A percentile compares a stretch with the other conserved stretches of the same genome.
These are phyloP conservation scores for Muscicapa adusta DNA, from an alignment of 2,113 vertebrate species.

Conservation along the genomic window DNA sequence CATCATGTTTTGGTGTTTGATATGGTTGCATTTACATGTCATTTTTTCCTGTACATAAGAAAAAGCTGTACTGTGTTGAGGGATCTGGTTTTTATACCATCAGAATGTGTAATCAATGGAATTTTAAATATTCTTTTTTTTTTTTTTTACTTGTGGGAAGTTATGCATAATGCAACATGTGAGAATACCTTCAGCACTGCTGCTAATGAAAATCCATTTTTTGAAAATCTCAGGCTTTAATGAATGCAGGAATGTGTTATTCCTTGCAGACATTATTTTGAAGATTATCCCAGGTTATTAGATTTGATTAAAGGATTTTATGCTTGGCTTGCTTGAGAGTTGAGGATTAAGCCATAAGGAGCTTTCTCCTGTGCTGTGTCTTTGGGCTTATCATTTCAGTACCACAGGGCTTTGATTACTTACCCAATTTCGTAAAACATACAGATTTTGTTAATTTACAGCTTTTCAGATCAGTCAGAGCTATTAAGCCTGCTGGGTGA, in stretches of 20 bases:
- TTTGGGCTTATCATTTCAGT: conserved; percentile 39
- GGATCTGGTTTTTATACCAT: not conserved
- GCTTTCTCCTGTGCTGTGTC: conserved; percentile 43
- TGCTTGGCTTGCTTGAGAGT: conserved; percentile 4
- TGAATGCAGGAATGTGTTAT: conserved; percentile 19
- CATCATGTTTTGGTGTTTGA: not conserved
- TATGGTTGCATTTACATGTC: not conserved
- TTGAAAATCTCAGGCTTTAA: not conserved
- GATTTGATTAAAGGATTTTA: conserved; percentile 68
- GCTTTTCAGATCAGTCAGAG: conserved; percentile 45
- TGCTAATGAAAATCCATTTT: not conserved
- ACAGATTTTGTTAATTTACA: conserved; percentile 54
- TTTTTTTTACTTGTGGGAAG: not conserved
- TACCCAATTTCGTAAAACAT: conserved; percentile 28
- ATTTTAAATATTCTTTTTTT: not conserved
- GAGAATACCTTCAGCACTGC: not conserved
- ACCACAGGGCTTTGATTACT: not conserved
- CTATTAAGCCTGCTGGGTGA: conserved; percentile 20
- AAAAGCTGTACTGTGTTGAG: not conserved
- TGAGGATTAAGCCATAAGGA: conserved; percentile 63
- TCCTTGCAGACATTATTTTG: conserved; percentile 61
- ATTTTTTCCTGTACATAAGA: not conserved
- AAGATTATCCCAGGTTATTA: conserved; percentile 61
- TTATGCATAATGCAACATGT: not conserved
- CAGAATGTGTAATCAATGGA: not conserved